A percentile compares a stretch with the other conserved stretches of the same genome.
These are phyloP conservation scores for Philaenus spumarius DNA, from an alignment of 1,140 invertebrate species.

Conservation along the genomic window DNA sequence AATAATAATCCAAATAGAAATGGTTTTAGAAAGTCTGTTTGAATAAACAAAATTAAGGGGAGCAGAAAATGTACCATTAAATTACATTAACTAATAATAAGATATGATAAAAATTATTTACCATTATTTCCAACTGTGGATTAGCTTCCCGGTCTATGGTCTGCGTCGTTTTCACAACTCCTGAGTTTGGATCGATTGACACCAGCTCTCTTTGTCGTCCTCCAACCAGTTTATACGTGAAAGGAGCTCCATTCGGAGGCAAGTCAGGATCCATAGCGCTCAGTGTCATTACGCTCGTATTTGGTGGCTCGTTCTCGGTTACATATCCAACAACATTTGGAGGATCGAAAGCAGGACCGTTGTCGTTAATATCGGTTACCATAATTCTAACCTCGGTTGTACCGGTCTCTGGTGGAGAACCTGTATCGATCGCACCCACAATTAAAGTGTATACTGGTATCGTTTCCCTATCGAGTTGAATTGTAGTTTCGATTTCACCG, in stretches of 20 bases:
- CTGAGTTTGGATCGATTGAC: constrained; percentile 68
- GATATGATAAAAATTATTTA: constrained; percentile 35
- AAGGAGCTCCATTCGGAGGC: constrained; percentile 87
- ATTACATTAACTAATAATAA: no score
- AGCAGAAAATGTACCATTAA: no score
- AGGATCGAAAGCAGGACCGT: constrained; percentile 76
- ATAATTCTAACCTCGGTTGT: constrained; percentile 71
- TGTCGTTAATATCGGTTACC: constrained; percentile 87
- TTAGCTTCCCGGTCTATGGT: constrained; percentile 77
- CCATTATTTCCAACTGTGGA: constrained; percentile 61
- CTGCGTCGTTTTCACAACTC: constrained; percentile 67
- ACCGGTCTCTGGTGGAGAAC: constrained; percentile 79
- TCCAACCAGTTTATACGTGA: constrained; percentile 70
- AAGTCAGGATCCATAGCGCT: constrained; percentile 82
- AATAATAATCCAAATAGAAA: no score
- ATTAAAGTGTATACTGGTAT: constrained; percentile 66
- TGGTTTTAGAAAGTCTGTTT: no score
- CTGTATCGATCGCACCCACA: constrained; percentile 87
- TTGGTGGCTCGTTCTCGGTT: constrained; percentile 80
- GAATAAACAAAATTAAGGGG: no score
- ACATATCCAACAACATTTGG: constrained; percentile 65
- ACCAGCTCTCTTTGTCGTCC: constrained; percentile 71
- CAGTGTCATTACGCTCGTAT: constrained; percentile 76
- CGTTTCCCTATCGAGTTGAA: constrained; percentile 74
- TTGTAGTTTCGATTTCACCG: constrained; percentile 72